Evolutionary conservation across 2,113 vertebrate species (phyloP), one percentile per base, ranked within the genome.

Genomic region (Lepisosteus oculatus): DNA sequence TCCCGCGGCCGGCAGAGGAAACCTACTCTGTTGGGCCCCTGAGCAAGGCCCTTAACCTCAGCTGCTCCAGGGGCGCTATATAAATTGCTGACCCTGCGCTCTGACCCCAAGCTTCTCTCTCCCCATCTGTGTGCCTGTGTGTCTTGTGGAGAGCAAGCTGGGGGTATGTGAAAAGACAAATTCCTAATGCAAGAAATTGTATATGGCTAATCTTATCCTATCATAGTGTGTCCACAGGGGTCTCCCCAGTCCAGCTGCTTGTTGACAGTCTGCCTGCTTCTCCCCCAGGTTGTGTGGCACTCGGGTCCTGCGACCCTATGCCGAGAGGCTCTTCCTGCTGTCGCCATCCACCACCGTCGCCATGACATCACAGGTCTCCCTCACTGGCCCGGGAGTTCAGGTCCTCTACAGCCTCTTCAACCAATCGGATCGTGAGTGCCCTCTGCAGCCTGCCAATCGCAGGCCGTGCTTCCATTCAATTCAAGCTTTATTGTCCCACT

Each of bases 321-420:
- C 85, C 0, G 93, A 98, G 79, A 86, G 96, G 66, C 89, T 98
- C 78, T 85, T 88, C 3, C 85, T 90, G 67, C 81, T 87, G 3
- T 89, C 92, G 0, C 74, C 72, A 0, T 85, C 83, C 6, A 74
- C 92, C 75, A 92, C 87, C 17, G 85, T 97, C 74, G 87, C 86
- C 81, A 94, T 99, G 90, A 95, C 91, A 0, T 97, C 95, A 0
- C 92, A 95, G 82, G 93, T 89, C 83, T 93, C 93, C 2, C 89
- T 97, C 75, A 97, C 96, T 0, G 96, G 97, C 9, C 96, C 97
- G 0, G 96, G 96, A 0, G 85, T 99, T 4, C 94, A 93, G 83
- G 87, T 93, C 1, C 86, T 83, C 73, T 99, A 95, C 80, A 91
- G 94, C 64, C 55, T 95, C 65, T 98, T 95, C 85, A 98, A 97